These are phyloP conservation scores for Stramonita haemastoma DNA, from an alignment of 2,888 invertebrate species.

Conservation along the genomic window DNA sequence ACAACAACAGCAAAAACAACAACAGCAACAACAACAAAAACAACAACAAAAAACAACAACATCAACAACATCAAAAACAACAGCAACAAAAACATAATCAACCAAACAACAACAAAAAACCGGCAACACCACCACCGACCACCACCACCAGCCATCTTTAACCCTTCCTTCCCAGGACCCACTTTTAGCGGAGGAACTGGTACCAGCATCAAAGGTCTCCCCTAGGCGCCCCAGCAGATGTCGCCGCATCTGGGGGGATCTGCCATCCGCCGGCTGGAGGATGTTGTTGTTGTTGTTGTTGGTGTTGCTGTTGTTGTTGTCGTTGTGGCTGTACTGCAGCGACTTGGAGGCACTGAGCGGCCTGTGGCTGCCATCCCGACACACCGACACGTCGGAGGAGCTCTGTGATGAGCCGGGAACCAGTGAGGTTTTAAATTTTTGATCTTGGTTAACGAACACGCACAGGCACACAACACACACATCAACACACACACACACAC, in stretches of 20 bases:
- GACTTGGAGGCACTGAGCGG: constrained; percentile 36
- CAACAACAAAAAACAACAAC: no score
- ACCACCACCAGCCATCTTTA: no score
- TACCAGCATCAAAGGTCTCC: constrained; percentile 41
- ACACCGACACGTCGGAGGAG: constrained; percentile 47
- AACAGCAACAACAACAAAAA: no score
- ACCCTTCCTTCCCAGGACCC: not conserved
- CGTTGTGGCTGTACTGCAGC: constrained; percentile 3
- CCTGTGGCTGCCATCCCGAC: constrained; percentile 36
- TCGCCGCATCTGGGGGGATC: constrained; percentile 35
- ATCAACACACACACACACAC: no score
- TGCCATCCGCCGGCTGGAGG: not conserved
- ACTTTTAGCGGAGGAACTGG: constrained; percentile 16
- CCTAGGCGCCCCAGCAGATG: constrained; percentile 42
- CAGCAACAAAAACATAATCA: no score
- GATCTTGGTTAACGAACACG: no score
- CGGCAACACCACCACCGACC: no score
- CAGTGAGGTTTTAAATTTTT: not conserved
- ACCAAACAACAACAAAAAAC: no score
- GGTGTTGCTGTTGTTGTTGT: constrained; percentile 25
- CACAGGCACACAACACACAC: no score
- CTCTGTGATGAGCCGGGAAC: constrained; percentile 43
- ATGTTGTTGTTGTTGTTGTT: constrained; percentile 27
- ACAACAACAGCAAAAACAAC: no score
- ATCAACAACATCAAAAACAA: no score